These are phyloP conservation scores for Corythornis vintsioides DNA, from an alignment of 2,113 vertebrate species.

Conservation along the genomic window DNA sequence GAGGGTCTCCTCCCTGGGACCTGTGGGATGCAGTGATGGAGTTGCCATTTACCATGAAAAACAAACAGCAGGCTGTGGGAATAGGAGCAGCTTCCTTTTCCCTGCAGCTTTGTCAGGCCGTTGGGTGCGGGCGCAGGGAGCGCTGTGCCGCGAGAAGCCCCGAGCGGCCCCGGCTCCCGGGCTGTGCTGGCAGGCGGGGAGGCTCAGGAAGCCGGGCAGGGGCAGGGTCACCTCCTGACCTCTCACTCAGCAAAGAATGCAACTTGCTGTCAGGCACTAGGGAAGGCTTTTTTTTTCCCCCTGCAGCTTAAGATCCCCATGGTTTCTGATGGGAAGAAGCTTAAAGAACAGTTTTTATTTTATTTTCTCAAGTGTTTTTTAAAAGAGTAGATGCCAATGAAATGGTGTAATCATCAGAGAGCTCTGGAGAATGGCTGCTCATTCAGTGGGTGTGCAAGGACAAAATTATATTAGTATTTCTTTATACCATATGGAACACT, in stretches of 20 bases:
- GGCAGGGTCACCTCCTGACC: constrained; percentile 53
- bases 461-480: not conserved
- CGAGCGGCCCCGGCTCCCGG: not conserved
- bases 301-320: not conserved
- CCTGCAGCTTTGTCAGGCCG: constrained; percentile 39
- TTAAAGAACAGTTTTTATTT: constrained; percentile 20
- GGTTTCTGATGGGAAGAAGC: constrained; percentile 49
- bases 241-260: constrained; percentile 26
- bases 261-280: constrained; percentile 21
- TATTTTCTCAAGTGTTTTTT: constrained; percentile 47
- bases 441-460: not conserved
- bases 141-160: not conserved
- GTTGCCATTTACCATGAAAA: constrained; percentile 47
- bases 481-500: not conserved
- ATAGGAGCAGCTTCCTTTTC: constrained; percentile 66
- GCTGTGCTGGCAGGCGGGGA: not conserved
- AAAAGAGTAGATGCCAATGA: constrained; percentile 8
- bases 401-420: constrained; percentile 2
- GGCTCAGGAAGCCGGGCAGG: constrained; percentile 48
- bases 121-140: not conserved
- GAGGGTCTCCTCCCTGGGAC: not conserved
- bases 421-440: not conserved
- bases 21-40: constrained; percentile 19
- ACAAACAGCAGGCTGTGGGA: constrained; percentile 70
- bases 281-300: not conserved